Percentiles rank a stretch among this genome's conserved stretches.
phyloP scores from a whole-genome alignment of 2,797 vertebrate species.

The Diplodus puntazzo region DNA sequence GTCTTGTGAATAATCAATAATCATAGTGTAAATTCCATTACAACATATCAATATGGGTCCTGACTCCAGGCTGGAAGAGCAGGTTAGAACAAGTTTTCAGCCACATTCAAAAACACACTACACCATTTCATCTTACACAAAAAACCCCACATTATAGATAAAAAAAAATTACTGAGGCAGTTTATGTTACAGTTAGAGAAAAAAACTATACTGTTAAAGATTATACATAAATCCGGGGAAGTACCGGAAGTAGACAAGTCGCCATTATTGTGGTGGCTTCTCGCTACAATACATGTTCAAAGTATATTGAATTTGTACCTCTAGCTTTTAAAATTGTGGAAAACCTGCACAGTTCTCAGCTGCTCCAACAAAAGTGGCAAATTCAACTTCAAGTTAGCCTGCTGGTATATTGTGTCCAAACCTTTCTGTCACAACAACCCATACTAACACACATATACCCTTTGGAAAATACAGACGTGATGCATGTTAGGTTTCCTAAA shows the following conservation, averaged over 20 bases:
- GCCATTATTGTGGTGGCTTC: no score
- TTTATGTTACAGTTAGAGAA: background rate
- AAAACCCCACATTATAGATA: background rate
- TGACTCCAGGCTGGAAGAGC: background rate
- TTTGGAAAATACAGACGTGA: background rate
- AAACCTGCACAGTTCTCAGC: no score
- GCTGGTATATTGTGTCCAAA: background rate
- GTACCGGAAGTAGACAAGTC: no score
- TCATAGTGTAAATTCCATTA: constrained; percentile 7
- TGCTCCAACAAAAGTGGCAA: no score
- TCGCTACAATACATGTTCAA: no score
- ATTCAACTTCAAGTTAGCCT: background rate
- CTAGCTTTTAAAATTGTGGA: no score
- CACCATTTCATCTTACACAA: background rate
- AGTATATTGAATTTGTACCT: no score
- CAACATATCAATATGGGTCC: background rate
- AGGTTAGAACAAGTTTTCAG: constrained; percentile 25
- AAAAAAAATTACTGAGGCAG: background rate
- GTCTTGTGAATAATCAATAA: background rate
- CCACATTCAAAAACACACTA: constrained; percentile 1
- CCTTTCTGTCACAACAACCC: background rate
- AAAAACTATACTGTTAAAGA: background rate
- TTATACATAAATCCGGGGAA: background rate
- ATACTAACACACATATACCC: background rate
- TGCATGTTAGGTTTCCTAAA: background rate